Conservation (phyloP, 1,140 invertebrate species). For the Batillaria attramentaria region DNA sequence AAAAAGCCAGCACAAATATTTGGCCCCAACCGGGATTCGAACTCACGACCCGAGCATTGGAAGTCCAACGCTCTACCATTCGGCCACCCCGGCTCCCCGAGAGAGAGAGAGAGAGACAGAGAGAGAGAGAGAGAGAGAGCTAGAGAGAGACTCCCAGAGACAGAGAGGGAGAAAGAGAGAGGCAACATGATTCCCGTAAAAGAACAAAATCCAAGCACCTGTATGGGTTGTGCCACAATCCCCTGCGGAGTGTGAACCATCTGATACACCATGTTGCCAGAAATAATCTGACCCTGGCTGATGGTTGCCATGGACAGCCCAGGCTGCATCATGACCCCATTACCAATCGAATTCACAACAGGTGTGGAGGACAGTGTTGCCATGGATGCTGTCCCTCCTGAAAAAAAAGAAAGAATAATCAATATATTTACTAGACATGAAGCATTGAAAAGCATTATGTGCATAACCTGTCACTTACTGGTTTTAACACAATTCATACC, state of each 20-base stretch:
- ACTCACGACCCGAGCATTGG: too few relatives aligned
- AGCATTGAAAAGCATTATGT: too few relatives aligned
- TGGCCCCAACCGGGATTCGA: too few relatives aligned
- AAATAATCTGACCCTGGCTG: conserved; percentile 70
- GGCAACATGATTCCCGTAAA: background rate
- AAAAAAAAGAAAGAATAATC: background rate
- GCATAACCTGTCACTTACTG: too few relatives aligned
- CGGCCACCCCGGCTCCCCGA: too few relatives aligned
- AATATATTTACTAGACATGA: too few relatives aligned
- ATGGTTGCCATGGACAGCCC: conserved; percentile 65
- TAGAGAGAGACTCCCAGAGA: too few relatives aligned
- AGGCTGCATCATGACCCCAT: conserved; percentile 62
- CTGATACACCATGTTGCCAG: conserved; percentile 73
- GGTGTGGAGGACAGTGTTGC: conserved; percentile 10
- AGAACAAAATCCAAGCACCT: conserved; percentile 59
- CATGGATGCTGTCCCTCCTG: background rate
- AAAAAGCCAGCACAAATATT: too few relatives aligned
- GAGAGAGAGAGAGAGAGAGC: too few relatives aligned
- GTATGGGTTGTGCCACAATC: conserved; percentile 75
- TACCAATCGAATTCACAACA: conserved; percentile 43
- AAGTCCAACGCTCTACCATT: too few relatives aligned
- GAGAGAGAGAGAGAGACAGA: too few relatives aligned
- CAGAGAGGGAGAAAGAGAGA: background rate
- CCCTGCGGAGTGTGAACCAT: conserved; percentile 75
- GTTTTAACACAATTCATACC: too few relatives aligned